These are phyloP conservation scores for Pachliopta kotzebuea DNA, from an alignment of 2,888 invertebrate species.

Conservation along the genomic window DNA sequence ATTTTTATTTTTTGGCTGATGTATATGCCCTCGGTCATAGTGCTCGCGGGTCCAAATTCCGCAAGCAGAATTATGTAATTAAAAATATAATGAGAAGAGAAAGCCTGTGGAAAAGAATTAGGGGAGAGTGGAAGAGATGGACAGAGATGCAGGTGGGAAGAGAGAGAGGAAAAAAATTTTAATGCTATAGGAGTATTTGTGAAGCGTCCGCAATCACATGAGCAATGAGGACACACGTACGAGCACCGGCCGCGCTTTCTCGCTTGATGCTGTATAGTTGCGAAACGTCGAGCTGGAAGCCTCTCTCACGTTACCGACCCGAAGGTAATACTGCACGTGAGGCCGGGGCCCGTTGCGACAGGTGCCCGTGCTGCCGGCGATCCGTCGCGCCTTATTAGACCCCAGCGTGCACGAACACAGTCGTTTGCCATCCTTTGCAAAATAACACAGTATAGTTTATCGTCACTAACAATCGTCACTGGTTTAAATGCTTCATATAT, in stretches of 20 bases:
- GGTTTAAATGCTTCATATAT: no score
- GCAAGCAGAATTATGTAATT: no score
- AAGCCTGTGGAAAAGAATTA: no score
- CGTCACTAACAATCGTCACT: no score
- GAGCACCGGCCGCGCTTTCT: no score
- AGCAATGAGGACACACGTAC: slow-evolving; percentile 6
- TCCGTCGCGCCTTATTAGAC: slow-evolving; percentile 19
- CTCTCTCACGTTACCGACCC: slow-evolving; percentile 23
- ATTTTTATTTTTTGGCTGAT: no score
- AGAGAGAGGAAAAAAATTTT: no score
- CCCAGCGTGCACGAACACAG: slow-evolving; percentile 3
- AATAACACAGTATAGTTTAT: background rate
- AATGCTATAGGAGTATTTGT: background rate
- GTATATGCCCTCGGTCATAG: no score
- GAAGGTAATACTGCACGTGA: slow-evolving; percentile 23
- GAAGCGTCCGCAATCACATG: background rate
- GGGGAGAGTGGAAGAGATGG: no score
- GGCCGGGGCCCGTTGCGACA: slow-evolving; percentile 14
- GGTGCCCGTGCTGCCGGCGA: slow-evolving; percentile 15
- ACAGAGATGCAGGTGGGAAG: no score
- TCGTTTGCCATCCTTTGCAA: background rate
- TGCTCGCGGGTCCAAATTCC: no score
- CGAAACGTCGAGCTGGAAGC: slow-evolving; percentile 16
- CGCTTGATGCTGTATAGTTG: slow-evolving; percentile 3
- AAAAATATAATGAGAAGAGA: no score